Base-by-base conservation (phyloP, 2,888 invertebrate genomes). In the Phorcus lineatus region DNA sequence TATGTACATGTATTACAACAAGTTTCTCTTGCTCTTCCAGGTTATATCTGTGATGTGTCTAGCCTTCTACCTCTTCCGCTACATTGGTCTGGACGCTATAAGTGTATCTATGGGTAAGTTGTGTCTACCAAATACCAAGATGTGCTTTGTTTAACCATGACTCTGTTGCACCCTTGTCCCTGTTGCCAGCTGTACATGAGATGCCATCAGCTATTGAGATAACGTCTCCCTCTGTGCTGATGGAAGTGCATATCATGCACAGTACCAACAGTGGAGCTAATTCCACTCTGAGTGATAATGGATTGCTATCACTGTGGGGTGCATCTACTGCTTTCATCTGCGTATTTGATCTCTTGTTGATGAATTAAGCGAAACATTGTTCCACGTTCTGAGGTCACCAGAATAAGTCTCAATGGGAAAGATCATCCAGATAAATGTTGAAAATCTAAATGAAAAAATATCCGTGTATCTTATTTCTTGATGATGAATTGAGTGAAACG, bases 61-160 rank as follows among this genome's bases (percentile, higher is more conserved):
- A 74, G 88, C 88, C 3, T 88, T 89, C 80, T 90, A 89, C 82
- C 83, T 90, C 79, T 87, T 89, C 84, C 83, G 89, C 13, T 90
- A 90, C 81, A 87, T 90, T 22, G 89, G 88, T 0, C 86, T 88
- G 66, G 87, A 89, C 77, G 84, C 88, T 13, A 87, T 89, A 6
- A 86, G 87, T 28, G 85, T 87, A 74, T 87, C 89, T 13, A 82
- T 87, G 80, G 89, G 89, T 89, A 82, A 81, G 79, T 74, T 22
- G 17, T 24, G 6, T 79, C 36, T 2, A 28, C 19, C 16, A 40
- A 13, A 22, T 31, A 36, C 22, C 16, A 16, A n/a, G 19, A n/a
- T 74, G 2, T 31, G 36, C 19, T 28, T 36, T 19, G 11, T 28
- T 28, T 28, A 16, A 47, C 11, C 13, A 13, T 1, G 47, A 47